phyloP scores from a whole-genome alignment of 1,140 invertebrate genomes.

The Xylocopa sonorina region DNA sequence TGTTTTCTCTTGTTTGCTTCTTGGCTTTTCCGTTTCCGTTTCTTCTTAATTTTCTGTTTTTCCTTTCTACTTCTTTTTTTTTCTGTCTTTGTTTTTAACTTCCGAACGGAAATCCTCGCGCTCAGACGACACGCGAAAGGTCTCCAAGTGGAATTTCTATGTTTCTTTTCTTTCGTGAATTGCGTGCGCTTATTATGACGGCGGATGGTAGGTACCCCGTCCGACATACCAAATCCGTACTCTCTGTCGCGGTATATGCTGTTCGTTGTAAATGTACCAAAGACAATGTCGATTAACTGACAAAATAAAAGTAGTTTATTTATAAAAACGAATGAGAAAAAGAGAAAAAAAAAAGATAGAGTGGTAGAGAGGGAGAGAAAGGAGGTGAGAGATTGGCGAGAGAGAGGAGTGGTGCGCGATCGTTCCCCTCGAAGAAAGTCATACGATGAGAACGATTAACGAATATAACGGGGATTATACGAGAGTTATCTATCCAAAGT shows the following conservation, averaged over 20 bases:
- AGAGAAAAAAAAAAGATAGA: conserved; percentile 4
- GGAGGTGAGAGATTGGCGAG: neutral
- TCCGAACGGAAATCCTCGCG: conserved; percentile 41
- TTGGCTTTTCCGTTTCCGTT: conserved; percentile 18
- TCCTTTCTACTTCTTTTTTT: neutral
- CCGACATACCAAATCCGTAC: conserved; percentile 67
- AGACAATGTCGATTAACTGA: conserved; percentile 78
- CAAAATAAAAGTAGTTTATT: conserved; percentile 67
- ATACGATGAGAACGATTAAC: conserved; percentile 4
- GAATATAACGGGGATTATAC: conserved; percentile 15
- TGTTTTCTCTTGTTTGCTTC: conserved; percentile 30
- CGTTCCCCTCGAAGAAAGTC: neutral
- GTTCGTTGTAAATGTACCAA: conserved; percentile 80
- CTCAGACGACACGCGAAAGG: conserved; percentile 38
- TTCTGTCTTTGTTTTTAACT: conserved; percentile 24
- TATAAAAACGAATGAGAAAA: conserved; percentile 42
- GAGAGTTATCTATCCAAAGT: conserved; percentile 53
- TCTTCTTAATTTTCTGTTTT: conserved; percentile 16
- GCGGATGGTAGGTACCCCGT: conserved; percentile 68
- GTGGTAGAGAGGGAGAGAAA: neutral
- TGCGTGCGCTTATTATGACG: conserved; percentile 60
- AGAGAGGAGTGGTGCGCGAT: neutral
- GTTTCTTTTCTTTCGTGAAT: conserved; percentile 31
- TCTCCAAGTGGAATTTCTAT: conserved; percentile 37
- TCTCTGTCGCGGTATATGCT: conserved; percentile 73